Conservation (phyloP, 2,113 vertebrate species). For the Isichthys henryi region DNA sequence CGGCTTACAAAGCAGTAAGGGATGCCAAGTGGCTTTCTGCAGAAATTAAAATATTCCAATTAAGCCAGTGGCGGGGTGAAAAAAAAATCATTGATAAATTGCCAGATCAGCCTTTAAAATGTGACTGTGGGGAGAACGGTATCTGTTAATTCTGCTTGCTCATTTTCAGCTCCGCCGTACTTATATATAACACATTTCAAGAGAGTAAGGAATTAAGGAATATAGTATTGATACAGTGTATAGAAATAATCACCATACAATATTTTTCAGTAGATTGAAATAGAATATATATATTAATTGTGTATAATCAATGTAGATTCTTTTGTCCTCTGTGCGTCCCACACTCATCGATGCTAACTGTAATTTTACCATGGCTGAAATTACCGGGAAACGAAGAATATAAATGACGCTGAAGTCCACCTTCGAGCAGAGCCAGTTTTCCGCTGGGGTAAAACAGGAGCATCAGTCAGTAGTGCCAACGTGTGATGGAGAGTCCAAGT, state of each 20-base stretch:
- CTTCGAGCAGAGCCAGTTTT: not conserved
- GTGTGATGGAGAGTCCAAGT: not conserved
- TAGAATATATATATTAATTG: not conserved
- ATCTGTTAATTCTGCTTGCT: not conserved
- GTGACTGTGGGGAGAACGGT: not conserved
- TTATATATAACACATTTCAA: not conserved
- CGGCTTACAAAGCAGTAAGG: not conserved
- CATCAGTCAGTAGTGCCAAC: not conserved
- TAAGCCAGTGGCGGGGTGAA: conserved; percentile 1
- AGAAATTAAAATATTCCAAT: conserved; percentile 18
- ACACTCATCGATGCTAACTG: not conserved
- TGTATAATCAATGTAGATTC: not conserved
- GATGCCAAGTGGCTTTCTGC: not conserved
- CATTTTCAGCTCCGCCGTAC: not conserved
- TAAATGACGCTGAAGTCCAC: not conserved
- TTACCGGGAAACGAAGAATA: not conserved
- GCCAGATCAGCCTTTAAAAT: not conserved
- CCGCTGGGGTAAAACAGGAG: not conserved
- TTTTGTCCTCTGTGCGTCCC: not conserved
- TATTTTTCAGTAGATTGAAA: not conserved
- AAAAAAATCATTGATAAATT: not conserved
- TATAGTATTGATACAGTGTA: not conserved
- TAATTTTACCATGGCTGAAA: not conserved
- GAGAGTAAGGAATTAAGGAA: not conserved
- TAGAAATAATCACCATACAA: not conserved